Percentiles rank a stretch among this genome's conserved stretches.
phyloP scores from a whole-genome alignment of 2,888 invertebrate genomes.

The Calameuta filiformis region DNA sequence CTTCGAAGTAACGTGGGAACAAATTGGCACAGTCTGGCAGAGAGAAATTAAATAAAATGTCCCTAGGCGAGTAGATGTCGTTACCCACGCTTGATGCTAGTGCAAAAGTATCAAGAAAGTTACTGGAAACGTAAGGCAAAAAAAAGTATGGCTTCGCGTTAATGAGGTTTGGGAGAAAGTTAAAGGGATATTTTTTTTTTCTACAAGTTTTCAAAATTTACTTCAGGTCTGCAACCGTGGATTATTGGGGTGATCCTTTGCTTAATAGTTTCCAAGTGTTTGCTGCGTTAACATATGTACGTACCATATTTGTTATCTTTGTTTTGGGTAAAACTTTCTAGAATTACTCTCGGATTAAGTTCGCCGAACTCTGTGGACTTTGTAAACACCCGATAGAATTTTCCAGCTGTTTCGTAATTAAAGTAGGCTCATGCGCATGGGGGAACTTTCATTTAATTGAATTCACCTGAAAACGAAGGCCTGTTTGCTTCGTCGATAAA shows the following conservation, averaged over 20 bases:
- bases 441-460: neutral
- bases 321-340: neutral
- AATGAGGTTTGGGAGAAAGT: neutral
- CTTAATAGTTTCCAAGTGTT: too few relatives aligned
- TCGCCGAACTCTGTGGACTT: neutral
- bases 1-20: neutral
- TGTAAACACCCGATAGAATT: neutral
- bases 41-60: neutral
- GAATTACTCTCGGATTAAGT: neutral
- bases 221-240: rapidly evolving
- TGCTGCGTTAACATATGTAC: neutral
- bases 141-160: neutral
- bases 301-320: neutral
- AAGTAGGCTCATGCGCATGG: neutral
- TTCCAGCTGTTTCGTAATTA: neutral
- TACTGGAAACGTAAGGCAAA: neutral
- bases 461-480: neutral
- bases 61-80: neutral
- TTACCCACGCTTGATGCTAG: neutral
- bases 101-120: neutral
- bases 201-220: neutral
- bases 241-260: neutral
- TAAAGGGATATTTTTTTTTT: neutral
- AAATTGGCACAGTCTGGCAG: neutral
- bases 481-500: neutral